A percentile compares a stretch with the other conserved stretches of the same genome.
Evolutionary conservation across 1,140 invertebrate species (phyloP).

Genomic region (Lepidurus packardi): DNA sequence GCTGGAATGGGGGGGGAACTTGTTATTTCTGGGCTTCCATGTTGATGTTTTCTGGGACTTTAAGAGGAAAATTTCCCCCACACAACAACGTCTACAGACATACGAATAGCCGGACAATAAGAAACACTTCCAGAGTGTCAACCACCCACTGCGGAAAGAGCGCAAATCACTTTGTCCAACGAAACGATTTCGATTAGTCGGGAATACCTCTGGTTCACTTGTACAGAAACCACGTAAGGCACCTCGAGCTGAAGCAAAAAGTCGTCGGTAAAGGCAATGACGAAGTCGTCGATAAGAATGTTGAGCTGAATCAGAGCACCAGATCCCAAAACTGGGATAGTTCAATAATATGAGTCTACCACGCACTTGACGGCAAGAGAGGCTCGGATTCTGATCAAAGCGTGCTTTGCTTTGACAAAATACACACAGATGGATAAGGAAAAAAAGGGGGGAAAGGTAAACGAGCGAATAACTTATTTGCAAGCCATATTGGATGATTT

Average conservation of each 20-base stretch:
- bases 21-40: slow-evolving; percentile 15
- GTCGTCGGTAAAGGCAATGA: neutral
- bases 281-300: neutral
- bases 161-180: neutral
- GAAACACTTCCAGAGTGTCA: neutral
- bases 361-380: neutral
- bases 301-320: neutral
- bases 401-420: neutral
- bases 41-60: neutral
- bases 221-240: neutral
- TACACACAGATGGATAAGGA: neutral
- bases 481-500: neutral
- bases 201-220: neutral
- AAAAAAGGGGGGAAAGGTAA: neutral
- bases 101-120: neutral
- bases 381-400: neutral
- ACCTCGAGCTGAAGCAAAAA: neutral
- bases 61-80: neutral
- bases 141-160: neutral
- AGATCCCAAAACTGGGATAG: neutral
- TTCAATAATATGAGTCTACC: neutral
- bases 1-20: neutral
- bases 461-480: slow-evolving; percentile 10
- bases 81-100: neutral
- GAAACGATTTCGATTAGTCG: neutral